Conservation (phyloP, 2,797 vertebrate species). For the Clamator glandarius region DNA sequence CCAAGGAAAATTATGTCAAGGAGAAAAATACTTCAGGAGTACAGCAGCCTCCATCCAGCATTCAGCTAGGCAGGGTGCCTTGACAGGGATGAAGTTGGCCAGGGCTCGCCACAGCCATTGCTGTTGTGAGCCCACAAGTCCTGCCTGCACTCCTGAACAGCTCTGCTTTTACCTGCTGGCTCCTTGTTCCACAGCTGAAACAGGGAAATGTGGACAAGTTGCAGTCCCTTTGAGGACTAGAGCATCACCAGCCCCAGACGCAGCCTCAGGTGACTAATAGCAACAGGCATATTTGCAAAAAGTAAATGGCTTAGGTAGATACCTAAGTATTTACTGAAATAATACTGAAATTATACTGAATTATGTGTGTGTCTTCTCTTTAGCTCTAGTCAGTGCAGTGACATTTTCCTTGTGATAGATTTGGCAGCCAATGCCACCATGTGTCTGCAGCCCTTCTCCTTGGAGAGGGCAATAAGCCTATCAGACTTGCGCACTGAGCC, state of each 20-base stretch:
- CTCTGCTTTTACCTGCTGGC: neutral
- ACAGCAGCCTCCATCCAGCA: neutral
- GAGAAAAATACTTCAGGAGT: neutral
- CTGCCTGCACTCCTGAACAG: neutral
- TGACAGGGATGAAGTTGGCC: neutral
- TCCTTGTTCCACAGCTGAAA: neutral
- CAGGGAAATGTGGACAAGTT: neutral
- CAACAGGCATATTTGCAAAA: neutral
- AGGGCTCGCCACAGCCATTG: neutral
- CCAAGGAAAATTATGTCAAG: neutral
- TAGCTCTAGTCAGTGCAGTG: neutral
- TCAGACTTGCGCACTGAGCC: accelerated
- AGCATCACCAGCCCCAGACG: accelerated
- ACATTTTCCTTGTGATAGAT: neutral
- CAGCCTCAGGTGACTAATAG: neutral
- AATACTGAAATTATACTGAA: neutral
- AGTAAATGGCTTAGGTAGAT: neutral
- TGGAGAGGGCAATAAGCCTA: accelerated
- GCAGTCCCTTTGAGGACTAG: accelerated
- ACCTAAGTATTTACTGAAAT: neutral
- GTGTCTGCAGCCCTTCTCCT: neutral
- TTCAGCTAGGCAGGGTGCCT: neutral
- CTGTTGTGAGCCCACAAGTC: neutral
- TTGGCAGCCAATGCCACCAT: accelerated
- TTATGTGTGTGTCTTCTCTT: neutral